Evolutionary conservation across 2,888 invertebrate genomes (phyloP).

Genomic region (Eristalis tenax): DNA sequence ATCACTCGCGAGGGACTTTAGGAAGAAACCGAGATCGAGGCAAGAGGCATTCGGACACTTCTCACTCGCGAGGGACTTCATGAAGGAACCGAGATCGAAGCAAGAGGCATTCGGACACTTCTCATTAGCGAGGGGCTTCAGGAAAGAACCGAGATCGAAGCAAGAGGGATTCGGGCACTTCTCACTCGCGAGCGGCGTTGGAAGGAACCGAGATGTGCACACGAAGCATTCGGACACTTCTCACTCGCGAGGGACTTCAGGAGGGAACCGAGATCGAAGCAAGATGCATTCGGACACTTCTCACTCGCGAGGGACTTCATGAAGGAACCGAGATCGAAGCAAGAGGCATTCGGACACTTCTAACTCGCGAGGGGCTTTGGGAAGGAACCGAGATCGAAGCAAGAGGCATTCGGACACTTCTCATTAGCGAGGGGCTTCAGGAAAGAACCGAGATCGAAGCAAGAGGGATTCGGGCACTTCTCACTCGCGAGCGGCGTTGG

Average conservation of each 20-base stretch:
- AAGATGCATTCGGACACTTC: neutral
- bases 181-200: neutral
- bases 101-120: neutral
- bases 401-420: neutral
- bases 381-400: neutral
- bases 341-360: neutral
- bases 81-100: neutral
- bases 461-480: too few relatives aligned
- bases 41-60: too few relatives aligned
- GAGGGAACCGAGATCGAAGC: neutral
- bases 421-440: too few relatives aligned
- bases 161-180: neutral
- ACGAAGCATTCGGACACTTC: neutral
- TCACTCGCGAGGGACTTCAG: neutral
- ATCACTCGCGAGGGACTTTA: too few relatives aligned
- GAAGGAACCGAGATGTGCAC: neutral
- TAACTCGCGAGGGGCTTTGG: neutral
- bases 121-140: neutral
- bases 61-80: neutral
- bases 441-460: too few relatives aligned
- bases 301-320: neutral
- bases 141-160: neutral
- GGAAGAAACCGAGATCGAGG: too few relatives aligned
- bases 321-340: neutral
- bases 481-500: too few relatives aligned